Evolutionary conservation across 2,797 vertebrate genomes (phyloP).

Genomic region (Phrynocephalus vlangalii): DNA sequence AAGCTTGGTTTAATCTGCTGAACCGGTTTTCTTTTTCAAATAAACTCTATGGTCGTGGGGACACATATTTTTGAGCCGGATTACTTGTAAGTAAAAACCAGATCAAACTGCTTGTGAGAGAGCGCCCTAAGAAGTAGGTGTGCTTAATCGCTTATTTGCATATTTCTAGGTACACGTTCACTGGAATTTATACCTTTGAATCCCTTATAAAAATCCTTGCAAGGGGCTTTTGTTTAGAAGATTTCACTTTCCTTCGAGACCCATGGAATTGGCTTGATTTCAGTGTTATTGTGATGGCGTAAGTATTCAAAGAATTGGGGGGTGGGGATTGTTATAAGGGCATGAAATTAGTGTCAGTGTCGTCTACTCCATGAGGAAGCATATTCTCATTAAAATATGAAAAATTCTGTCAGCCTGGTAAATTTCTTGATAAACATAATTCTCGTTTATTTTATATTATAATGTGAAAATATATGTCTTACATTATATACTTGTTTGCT

Average conservation of each 20-base stretch:
- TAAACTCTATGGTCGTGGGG: too few species aligned
- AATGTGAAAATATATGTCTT: background rate
- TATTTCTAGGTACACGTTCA: constrained; percentile 91
- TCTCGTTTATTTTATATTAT: constrained; percentile 46
- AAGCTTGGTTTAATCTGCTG: too few species aligned
- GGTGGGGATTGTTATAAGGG: constrained; percentile 24
- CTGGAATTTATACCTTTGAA: constrained; percentile 97
- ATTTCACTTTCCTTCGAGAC: constrained; percentile 96
- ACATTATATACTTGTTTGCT: constrained; percentile 27
- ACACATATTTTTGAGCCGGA: too few species aligned
- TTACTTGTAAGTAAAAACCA: too few species aligned
- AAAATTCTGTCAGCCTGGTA: constrained; percentile 39
- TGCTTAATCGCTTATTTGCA: constrained; percentile 40
- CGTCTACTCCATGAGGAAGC: constrained; percentile 33
- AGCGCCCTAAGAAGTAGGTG: background rate
- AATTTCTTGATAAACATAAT: constrained; percentile 37
- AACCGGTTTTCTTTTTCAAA: too few species aligned
- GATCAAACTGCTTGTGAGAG: too few species aligned
- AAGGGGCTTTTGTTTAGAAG: constrained; percentile 95
- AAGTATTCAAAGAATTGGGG: constrained; percentile 80
- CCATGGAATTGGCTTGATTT: constrained; percentile 99
- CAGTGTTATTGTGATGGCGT: constrained; percentile 97
- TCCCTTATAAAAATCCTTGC: constrained; percentile 95
- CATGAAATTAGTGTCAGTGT: constrained; percentile 66
- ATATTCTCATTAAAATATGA: constrained; percentile 26